Evolutionary conservation across 2,888 invertebrate species (phyloP).

Genomic region (Troglohyphantes excavatus): DNA sequence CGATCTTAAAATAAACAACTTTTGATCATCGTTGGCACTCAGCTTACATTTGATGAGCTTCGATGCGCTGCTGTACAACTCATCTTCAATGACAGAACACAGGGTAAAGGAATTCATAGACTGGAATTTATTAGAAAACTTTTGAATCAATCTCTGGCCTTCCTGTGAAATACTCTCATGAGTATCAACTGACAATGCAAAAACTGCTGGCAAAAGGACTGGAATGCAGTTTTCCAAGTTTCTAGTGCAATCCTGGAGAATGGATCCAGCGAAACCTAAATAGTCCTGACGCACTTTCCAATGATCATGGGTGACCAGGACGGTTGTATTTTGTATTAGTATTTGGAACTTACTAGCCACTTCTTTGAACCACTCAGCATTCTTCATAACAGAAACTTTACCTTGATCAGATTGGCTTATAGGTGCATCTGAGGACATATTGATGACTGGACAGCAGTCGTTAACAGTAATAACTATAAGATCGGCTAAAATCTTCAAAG

Average conservation of each 20-base stretch:
- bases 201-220: conserved; percentile 35
- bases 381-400: not conserved
- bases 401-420: not conserved
- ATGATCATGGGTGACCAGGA: conserved; percentile 50
- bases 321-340: conserved; percentile 33
- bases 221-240: conserved; percentile 47
- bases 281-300: conserved; percentile 64
- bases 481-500: conserved; percentile 31
- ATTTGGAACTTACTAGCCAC: conserved; percentile 24
- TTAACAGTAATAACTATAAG: conserved; percentile 52
- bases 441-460: conserved; percentile 2
- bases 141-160: conserved; percentile 4
- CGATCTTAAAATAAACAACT: conserved; percentile 38
- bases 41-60: conserved; percentile 56
- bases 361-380: conserved; percentile 62
- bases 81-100: conserved; percentile 23
- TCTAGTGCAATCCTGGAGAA: conserved; percentile 52
- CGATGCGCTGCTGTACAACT: conserved; percentile 25
- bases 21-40: conserved; percentile 39
- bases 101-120: conserved; percentile 21
- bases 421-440: not conserved
- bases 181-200: conserved; percentile 67
- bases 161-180: conserved; percentile 10
- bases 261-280: conserved; percentile 24
- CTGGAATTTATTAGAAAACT: conserved; percentile 14